Percentiles rank a stretch among this genome's conserved stretches.
Evolutionary conservation across 2,888 invertebrate genomes (phyloP).

Genomic region (Thereva unica): DNA sequence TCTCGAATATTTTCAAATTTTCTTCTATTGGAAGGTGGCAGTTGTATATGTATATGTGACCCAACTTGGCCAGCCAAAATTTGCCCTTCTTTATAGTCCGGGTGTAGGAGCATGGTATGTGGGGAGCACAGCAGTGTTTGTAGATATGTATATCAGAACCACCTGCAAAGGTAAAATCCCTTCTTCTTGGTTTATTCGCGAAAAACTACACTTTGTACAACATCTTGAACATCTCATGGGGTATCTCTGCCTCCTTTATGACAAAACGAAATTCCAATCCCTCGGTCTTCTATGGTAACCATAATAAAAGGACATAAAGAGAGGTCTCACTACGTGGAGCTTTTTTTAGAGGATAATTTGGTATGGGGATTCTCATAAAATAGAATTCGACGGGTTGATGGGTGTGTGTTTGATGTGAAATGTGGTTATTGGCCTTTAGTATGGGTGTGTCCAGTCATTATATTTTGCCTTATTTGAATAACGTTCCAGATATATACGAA

Average conservation of each 20-base stretch:
- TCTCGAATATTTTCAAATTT: constrained; percentile 42
- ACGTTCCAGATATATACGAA: too few species aligned
- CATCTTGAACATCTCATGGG: constrained; percentile 26
- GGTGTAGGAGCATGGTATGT: background rate
- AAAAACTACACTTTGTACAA: constrained; percentile 38
- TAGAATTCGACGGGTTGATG: too few species aligned
- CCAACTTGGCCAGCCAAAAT: constrained; percentile 14
- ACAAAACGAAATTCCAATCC: constrained; percentile 40
- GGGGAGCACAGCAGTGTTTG: constrained; percentile 4
- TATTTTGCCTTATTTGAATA: too few species aligned
- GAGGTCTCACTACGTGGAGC: constrained; percentile 30
- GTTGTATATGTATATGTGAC: constrained; percentile 1
- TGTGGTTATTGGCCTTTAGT: too few species aligned
- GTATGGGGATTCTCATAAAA: background rate
- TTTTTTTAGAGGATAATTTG: constrained; percentile 12
- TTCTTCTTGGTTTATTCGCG: constrained; percentile 33
- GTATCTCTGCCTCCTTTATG: constrained; percentile 39
- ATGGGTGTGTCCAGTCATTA: too few species aligned
- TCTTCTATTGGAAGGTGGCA: constrained; percentile 35
- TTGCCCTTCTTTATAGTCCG: constrained; percentile 5
- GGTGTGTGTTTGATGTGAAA: too few species aligned
- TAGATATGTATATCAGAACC: constrained; percentile 2
- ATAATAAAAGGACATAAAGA: constrained; percentile 40
- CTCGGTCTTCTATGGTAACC: constrained; percentile 40
- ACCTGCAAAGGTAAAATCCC: constrained; percentile 35